Evolutionary conservation across 1,140 invertebrate genomes (phyloP).

Genomic region (Drosophila mauritiana): DNA sequence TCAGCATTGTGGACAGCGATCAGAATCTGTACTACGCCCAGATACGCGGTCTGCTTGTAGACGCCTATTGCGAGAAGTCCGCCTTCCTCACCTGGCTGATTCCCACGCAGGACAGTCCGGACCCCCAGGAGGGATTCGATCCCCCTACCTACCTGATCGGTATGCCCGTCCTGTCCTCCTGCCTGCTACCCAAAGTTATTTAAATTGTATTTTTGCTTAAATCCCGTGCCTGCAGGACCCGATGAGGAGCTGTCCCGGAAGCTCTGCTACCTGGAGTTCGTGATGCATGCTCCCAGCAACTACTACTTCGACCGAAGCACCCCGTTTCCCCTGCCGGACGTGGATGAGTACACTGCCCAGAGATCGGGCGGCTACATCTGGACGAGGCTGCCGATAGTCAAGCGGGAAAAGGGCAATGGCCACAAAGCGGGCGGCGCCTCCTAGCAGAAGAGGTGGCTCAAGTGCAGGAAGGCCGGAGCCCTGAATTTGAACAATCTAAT

Average conservation of each 20-base stretch:
- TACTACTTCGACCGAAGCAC: constrained; percentile 92
- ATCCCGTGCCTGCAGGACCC: constrained; percentile 88
- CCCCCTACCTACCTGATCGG: constrained; percentile 95
- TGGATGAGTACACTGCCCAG: constrained; percentile 84
- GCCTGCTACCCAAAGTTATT: background rate
- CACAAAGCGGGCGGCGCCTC: constrained; percentile 24
- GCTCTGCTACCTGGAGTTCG: constrained; percentile 94
- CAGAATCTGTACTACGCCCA: constrained; percentile 95
- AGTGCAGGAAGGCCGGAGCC: constrained; percentile 1
- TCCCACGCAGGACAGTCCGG: constrained; percentile 92
- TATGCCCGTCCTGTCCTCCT: background rate
- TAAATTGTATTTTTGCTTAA: no score
- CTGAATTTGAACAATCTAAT: constrained; percentile 37
- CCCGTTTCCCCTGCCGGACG: constrained; percentile 89
- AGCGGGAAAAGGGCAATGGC: constrained; percentile 56
- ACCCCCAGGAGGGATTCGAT: constrained; percentile 92
- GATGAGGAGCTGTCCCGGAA: constrained; percentile 95
- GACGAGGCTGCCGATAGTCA: constrained; percentile 85
- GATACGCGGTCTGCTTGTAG: constrained; percentile 94
- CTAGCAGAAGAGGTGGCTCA: constrained; percentile 25
- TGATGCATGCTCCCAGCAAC: constrained; percentile 96
- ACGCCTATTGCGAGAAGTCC: constrained; percentile 97
- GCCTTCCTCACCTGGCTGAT: constrained; percentile 96
- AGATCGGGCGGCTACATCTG: constrained; percentile 88
- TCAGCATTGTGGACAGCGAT: constrained; percentile 92